These are phyloP conservation scores for Gymnosoma rotundatum DNA, from an alignment of 2,888 invertebrate species.

Conservation along the genomic window DNA sequence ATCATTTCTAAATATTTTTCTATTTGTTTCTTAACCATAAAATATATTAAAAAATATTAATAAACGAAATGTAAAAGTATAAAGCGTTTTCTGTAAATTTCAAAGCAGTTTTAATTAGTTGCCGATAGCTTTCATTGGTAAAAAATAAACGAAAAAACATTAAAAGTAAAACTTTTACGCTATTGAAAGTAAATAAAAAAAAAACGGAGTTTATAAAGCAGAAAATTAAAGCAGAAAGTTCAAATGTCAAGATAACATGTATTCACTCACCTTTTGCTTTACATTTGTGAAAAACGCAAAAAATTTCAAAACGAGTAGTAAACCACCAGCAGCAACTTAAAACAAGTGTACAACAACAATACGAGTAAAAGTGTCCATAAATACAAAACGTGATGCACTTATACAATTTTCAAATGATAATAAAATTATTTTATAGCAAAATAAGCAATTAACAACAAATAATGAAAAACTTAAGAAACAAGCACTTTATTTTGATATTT, in stretches of 20 bases:
- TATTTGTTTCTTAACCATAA: no score
- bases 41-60: no score
- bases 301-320: constrained; percentile 57
- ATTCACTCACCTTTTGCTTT: constrained; percentile 52
- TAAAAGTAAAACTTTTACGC: background rate
- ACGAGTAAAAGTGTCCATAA: constrained; percentile 5
- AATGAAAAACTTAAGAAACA: constrained; percentile 61
- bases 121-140: no score
- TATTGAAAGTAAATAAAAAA: constrained; percentile 18
- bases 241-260: constrained; percentile 60
- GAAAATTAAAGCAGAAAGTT: constrained; percentile 55
- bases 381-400: background rate
- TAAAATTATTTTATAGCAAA: constrained; percentile 25
- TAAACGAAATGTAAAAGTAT: no score
- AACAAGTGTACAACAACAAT: constrained; percentile 41
- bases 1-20: no score
- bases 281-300: constrained; percentile 63
- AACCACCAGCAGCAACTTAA: constrained; percentile 38
- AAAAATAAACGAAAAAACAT: no score
- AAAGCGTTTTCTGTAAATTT: no score
- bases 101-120: no score
- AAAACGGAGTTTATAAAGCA: constrained; percentile 4
- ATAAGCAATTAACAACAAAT: background rate
- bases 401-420: constrained; percentile 7
- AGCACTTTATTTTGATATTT: constrained; percentile 52